Evolutionary conservation across 1,140 invertebrate species (phyloP).

Genomic region (Galendromus occidentalis): DNA sequence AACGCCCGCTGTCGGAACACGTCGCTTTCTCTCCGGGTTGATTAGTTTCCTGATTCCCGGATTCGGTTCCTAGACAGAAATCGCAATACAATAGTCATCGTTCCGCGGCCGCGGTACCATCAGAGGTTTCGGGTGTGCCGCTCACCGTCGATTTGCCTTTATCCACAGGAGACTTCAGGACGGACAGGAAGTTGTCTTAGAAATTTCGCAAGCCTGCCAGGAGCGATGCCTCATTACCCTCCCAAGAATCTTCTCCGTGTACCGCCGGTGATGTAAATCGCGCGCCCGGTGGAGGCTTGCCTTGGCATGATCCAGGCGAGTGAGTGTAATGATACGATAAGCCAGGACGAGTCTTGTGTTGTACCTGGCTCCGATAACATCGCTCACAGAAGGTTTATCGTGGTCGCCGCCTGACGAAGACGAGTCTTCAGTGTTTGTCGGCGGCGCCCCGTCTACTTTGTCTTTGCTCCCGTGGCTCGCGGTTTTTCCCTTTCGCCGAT

Average conservation of each 20-base stretch:
- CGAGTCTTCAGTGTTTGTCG: background rate
- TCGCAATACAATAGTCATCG: slow-evolving; percentile 81
- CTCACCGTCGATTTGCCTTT: slow-evolving; percentile 6
- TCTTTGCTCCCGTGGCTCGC: slow-evolving; percentile 22
- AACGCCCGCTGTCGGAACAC: slow-evolving; percentile 93
- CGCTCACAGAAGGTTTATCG: slow-evolving; percentile 1
- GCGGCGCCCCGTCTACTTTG: background rate
- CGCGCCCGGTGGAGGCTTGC: background rate
- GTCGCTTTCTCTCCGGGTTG: slow-evolving; percentile 86
- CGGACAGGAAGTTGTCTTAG: slow-evolving; percentile 46
- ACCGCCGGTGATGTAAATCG: slow-evolving; percentile 1
- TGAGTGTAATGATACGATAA: slow-evolving; percentile 91
- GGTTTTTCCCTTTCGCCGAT: slow-evolving; percentile 16
- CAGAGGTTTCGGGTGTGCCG: slow-evolving; percentile 12
- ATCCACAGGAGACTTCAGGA: slow-evolving; percentile 35
- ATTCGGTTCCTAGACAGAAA: slow-evolving; percentile 86
- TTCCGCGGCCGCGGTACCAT: slow-evolving; percentile 31
- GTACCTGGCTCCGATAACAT: slow-evolving; percentile 39
- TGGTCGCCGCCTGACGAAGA: background rate
- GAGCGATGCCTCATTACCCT: slow-evolving; percentile 23
- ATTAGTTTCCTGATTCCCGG: slow-evolving; percentile 88
- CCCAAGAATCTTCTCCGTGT: background rate
- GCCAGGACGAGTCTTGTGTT: slow-evolving; percentile 87
- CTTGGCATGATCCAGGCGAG: slow-evolving; percentile 40
- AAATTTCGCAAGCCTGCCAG: slow-evolving; percentile 12